phyloP scores from a whole-genome alignment of 2,888 invertebrate species.

The Drosophila incognita region DNA sequence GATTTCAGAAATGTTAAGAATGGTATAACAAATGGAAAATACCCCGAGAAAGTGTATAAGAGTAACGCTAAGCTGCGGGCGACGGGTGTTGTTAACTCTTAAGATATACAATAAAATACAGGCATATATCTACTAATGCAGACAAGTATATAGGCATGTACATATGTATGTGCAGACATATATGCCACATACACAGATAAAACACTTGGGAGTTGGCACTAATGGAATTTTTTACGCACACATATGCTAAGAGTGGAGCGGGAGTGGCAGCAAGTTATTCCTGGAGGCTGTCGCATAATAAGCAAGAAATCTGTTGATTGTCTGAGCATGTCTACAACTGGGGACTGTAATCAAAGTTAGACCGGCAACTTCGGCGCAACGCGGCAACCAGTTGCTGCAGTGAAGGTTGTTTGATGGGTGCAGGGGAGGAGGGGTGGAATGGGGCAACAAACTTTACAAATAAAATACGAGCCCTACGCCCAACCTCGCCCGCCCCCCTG shows the following conservation, averaged over 20 bases:
- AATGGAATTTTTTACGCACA: constrained; percentile 65
- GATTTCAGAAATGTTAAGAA: not conserved
- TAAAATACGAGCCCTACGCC: constrained; percentile 13
- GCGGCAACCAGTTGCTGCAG: constrained; percentile 54
- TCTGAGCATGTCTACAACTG: constrained; percentile 22
- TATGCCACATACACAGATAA: constrained; percentile 46
- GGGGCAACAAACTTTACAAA: constrained; percentile 30
- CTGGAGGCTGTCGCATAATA: constrained; percentile 65
- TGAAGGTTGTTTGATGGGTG: not conserved
- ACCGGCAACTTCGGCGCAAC: constrained; percentile 25
- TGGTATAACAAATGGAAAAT: not conserved
- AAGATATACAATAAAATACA: constrained; percentile 29
- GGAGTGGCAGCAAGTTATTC: constrained; percentile 2
- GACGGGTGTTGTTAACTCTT: constrained; percentile 21
- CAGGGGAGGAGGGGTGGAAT: not conserved
- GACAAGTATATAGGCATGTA: not conserved
- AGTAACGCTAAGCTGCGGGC: constrained; percentile 29
- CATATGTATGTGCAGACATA: constrained; percentile 2
- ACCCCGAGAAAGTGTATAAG: not conserved
- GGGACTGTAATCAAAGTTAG: constrained; percentile 61
- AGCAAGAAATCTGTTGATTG: constrained; percentile 72
- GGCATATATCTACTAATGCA: constrained; percentile 29
- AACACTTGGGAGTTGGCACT: constrained; percentile 63
- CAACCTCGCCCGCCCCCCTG: not conserved
- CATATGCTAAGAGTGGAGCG: constrained; percentile 11